phyloP scores from a whole-genome alignment of 1,140 invertebrate species.

The Pentalonia nigronervosa region DNA sequence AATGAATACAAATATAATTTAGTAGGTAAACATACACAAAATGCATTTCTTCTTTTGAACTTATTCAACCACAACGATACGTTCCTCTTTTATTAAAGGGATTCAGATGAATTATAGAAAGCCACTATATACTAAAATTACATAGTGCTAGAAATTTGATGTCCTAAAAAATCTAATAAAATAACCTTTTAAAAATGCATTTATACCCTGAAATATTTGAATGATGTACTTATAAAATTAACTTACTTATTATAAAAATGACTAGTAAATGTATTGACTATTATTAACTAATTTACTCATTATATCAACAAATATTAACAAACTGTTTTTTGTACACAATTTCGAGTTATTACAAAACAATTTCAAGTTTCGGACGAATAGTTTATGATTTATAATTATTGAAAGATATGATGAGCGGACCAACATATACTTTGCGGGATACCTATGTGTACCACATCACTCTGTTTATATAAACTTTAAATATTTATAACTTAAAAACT shows the following conservation, averaged over 20 bases:
- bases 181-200: background rate
- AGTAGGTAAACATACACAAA: background rate
- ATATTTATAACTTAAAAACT: no score
- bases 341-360: no score
- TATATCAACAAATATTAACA: no score
- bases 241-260: background rate
- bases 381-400: no score
- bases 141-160: background rate
- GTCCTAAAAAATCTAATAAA: background rate
- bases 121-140: background rate
- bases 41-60: background rate
- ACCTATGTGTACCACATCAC: no score
- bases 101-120: background rate
- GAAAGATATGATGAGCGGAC: no score
- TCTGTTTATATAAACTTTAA: no score
- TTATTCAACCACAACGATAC: background rate
- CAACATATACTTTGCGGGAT: no score
- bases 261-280: no score
- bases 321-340: no score
- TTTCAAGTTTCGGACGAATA: no score
- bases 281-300: no score
- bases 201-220: background rate
- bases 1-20: constrained; percentile 26
- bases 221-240: background rate
- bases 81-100: background rate